A percentile compares a stretch with the other conserved stretches of the same genome.
Conservation (phyloP, 1,140 invertebrate genomes). For the Brachionus asplanchnoidis region DNA sequence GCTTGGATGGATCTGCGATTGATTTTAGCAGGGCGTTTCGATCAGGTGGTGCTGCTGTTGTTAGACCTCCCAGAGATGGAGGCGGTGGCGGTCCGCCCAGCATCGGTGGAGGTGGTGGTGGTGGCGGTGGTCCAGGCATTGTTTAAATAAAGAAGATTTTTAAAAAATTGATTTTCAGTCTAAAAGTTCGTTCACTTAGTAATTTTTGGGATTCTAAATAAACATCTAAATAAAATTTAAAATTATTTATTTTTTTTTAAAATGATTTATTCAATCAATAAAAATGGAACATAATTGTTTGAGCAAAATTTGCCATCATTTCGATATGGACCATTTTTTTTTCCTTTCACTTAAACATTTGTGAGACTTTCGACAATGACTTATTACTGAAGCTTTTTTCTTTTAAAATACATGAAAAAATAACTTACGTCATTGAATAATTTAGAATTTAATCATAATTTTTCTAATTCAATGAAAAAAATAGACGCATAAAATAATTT, state of each 20-base stretch:
- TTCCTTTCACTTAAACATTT: neutral
- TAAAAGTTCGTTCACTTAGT: neutral
- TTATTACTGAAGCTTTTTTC: neutral
- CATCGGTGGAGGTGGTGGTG: neutral
- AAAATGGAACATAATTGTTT: neutral
- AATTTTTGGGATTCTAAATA: neutral
- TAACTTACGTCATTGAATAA: neutral
- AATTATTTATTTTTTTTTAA: neutral
- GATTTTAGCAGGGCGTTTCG: neutral
- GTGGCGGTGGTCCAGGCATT: slow-evolving; percentile 23
- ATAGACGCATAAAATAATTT: neutral
- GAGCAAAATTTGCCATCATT: neutral
- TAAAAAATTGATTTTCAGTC: neutral
- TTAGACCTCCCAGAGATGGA: neutral
- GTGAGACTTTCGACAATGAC: neutral
- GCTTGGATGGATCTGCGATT: neutral
- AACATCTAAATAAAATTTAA: neutral
- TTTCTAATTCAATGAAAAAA: neutral
- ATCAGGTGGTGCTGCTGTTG: neutral
- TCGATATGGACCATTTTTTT: neutral
- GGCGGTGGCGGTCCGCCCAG: neutral
- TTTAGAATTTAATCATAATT: neutral
- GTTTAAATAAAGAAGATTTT: neutral
- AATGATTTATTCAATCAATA: neutral
- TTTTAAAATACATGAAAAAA: neutral